Evolutionary conservation across 2,888 invertebrate species (phyloP).

Genomic region (Oscheius onirici): DNA sequence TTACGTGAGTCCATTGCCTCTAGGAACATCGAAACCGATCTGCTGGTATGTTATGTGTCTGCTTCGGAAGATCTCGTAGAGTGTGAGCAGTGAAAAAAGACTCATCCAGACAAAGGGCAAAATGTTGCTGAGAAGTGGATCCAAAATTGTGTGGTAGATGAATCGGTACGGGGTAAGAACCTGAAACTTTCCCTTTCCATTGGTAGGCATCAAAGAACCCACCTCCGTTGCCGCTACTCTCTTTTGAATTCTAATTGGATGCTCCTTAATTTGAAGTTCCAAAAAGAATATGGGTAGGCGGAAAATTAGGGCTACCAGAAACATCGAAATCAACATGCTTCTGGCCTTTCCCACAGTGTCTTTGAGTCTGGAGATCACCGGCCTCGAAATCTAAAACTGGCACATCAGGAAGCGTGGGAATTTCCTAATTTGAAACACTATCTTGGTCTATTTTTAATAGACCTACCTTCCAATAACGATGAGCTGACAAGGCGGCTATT

Average conservation of each 20-base stretch:
- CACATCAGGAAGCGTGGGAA: slow-evolving; percentile 7
- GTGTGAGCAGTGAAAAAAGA: slow-evolving; percentile 66
- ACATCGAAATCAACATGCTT: slow-evolving; percentile 57
- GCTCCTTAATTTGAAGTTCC: slow-evolving; percentile 62
- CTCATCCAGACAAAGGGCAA: slow-evolving; percentile 68
- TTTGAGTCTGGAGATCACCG: slow-evolving; percentile 66
- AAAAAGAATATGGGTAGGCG: slow-evolving; percentile 66
- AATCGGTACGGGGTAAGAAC: slow-evolving; percentile 67
- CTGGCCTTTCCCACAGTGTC: slow-evolving; percentile 67
- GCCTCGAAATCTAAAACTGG: slow-evolving; percentile 66
- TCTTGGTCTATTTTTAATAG: neutral
- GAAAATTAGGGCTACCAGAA: slow-evolving; percentile 55
- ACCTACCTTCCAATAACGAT: slow-evolving; percentile 70
- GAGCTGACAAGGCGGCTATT: slow-evolving; percentile 67
- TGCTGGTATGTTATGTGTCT: slow-evolving; percentile 58
- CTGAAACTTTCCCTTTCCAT: slow-evolving; percentile 42
- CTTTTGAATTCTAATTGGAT: slow-evolving; percentile 61
- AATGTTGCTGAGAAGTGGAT: slow-evolving; percentile 67
- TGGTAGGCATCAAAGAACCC: neutral
- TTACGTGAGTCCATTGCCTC: slow-evolving; percentile 45
- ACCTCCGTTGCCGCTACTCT: slow-evolving; percentile 65
- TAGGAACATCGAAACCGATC: slow-evolving; percentile 43
- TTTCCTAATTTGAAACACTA: slow-evolving; percentile 12
- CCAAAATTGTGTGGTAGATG: slow-evolving; percentile 67
- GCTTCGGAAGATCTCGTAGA: slow-evolving; percentile 66